Conservation (phyloP, 2,888 invertebrate species). For the Idaea aversata region DNA sequence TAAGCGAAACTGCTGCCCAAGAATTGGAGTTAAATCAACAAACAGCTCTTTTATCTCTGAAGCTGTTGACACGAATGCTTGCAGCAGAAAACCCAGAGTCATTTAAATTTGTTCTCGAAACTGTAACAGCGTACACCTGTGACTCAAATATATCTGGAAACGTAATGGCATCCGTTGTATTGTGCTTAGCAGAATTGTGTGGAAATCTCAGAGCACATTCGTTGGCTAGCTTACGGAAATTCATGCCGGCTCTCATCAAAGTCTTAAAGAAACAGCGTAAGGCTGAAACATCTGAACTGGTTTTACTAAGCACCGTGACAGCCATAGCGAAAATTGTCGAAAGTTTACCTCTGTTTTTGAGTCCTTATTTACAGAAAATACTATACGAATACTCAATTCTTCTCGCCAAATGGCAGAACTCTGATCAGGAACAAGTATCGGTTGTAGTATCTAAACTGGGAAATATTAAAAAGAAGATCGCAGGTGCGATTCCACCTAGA, state of each 20-base stretch:
- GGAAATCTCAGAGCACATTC: conserved; percentile 87
- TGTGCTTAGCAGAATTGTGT: conserved; percentile 90
- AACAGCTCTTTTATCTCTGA: conserved; percentile 89
- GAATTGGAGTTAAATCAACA: conserved; percentile 88
- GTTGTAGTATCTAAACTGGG: conserved; percentile 80
- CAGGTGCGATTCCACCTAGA: conserved; percentile 84
- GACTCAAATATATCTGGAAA: conserved; percentile 77
- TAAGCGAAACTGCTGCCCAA: conserved; percentile 58
- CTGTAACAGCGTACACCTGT: conserved; percentile 82
- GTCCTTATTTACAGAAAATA: conserved; percentile 89
- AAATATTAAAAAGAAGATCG: conserved; percentile 84
- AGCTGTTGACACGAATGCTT: conserved; percentile 88
- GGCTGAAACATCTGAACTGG: conserved; percentile 79
- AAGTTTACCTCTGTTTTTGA: conserved; percentile 89
- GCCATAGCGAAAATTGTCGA: conserved; percentile 91
- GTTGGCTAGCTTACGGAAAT: conserved; percentile 86
- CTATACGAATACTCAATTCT: conserved; percentile 83
- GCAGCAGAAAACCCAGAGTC: conserved; percentile 83
- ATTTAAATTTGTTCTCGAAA: conserved; percentile 85
- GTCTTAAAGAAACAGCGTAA: conserved; percentile 82
- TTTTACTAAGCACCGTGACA: conserved; percentile 87
- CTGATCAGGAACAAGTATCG: conserved; percentile 73
- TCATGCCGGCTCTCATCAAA: conserved; percentile 87
- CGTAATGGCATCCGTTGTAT: conserved; percentile 85
- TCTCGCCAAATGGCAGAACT: conserved; percentile 72